Percentiles rank a stretch among this genome's conserved stretches.
Evolutionary conservation across 2,113 vertebrate species (phyloP).

Genomic region (Gila orcuttii): DNA sequence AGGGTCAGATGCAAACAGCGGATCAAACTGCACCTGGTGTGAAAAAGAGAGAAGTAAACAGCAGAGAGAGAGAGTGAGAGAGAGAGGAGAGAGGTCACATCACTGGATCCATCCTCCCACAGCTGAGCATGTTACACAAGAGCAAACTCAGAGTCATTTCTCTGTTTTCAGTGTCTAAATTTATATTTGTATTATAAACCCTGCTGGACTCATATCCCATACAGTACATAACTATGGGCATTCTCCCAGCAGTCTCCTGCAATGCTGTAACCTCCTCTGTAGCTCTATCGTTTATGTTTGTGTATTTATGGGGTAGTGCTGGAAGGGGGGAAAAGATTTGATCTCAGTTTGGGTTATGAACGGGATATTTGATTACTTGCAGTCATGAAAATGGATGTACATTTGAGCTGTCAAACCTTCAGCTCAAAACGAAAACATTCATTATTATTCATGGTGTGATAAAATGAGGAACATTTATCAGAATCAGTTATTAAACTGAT

Average conservation of each 20-base stretch:
- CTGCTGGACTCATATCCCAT: neutral
- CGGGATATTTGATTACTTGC: neutral
- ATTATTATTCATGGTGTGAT: neutral
- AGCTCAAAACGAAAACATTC: neutral
- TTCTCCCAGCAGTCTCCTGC: neutral
- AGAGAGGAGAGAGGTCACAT: conserved; percentile 3
- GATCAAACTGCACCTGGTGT: conserved; percentile 38
- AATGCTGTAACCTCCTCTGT: neutral
- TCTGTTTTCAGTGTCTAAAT: neutral
- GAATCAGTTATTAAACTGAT: neutral
- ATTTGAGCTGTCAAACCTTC: neutral
- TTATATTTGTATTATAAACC: conserved; percentile 19
- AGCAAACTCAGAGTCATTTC: conserved; percentile 3
- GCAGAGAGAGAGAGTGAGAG: neutral
- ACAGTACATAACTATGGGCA: conserved; percentile 9
- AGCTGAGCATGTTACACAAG: conserved; percentile 35
- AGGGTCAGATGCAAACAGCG: conserved; percentile 24
- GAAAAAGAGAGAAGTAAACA: conserved; percentile 22
- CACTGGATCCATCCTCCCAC: conserved; percentile 27
- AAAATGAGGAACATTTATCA: neutral
- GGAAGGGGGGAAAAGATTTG: neutral
- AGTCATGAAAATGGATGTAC: neutral
- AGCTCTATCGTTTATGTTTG: neutral
- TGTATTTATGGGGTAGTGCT: neutral
- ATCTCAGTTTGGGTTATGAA: neutral